A percentile compares a stretch with the other conserved stretches of the same genome.
Conservation (phyloP, 1,140 invertebrate genomes). For the Listronotus bonariensis region DNA sequence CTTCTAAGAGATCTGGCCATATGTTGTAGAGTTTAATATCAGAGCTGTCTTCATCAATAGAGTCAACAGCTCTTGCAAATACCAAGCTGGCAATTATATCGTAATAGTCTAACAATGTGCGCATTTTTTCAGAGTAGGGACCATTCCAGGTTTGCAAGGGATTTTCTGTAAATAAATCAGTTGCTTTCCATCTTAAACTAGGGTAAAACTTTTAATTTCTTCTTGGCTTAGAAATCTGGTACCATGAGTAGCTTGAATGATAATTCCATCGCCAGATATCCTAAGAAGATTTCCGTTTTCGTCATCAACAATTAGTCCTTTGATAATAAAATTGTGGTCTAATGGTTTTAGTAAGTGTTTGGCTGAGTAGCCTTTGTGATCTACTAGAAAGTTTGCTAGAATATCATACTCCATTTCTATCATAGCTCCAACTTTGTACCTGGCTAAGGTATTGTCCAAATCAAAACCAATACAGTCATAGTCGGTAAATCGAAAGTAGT, state of each 20-base stretch:
- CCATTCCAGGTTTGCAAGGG: constrained; percentile 68
- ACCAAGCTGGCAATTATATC: constrained; percentile 71
- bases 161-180: constrained; percentile 61
- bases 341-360: constrained; percentile 61
- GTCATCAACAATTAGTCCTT: constrained; percentile 76
- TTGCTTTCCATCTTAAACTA: constrained; percentile 64
- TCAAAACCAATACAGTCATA: constrained; percentile 84
- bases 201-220: constrained; percentile 68
- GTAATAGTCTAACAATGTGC: constrained; percentile 77
- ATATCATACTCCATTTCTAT: constrained; percentile 67
- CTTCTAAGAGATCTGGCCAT: constrained; percentile 70
- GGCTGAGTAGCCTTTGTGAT: constrained; percentile 64
- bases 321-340: constrained; percentile 69
- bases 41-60: constrained; percentile 63
- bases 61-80: constrained; percentile 75
- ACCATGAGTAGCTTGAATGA: constrained; percentile 73
- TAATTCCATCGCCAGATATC: constrained; percentile 64
- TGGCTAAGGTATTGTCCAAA: constrained; percentile 74
- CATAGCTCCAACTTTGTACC: constrained; percentile 69
- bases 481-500: constrained; percentile 61
- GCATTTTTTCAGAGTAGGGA: constrained; percentile 62
- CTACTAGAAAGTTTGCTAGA: constrained; percentile 66
- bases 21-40: constrained; percentile 60
- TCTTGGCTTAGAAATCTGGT: constrained; percentile 62
- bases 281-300: constrained; percentile 75